Base-by-base conservation (phyloP, 2,113 vertebrate genomes). In the Apteryx owenii region DNA sequence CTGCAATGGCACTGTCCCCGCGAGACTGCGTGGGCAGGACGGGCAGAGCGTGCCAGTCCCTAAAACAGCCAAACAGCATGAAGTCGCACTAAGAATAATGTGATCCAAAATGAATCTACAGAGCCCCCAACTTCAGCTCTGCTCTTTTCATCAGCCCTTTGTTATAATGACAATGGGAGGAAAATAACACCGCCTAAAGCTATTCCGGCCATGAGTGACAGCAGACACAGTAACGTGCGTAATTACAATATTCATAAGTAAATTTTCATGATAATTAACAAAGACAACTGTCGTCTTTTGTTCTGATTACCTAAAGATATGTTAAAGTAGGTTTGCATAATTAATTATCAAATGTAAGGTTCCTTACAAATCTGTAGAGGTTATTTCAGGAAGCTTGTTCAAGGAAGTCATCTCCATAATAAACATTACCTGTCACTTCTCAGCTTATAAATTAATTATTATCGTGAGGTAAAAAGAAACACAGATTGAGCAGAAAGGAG, bases 261-360 rank as follows among this genome's bases (percentile, higher is more conserved):
- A 82, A 61, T 83, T 86, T 93, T 96, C 64, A 89, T 82, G 2
- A 71, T 96, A 75, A 95, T 97, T 94, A 97, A 93, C 89, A 88
- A 78, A 94, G 93, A 89, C 93, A 91, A 90, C 69, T 90, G 60
- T 81, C 94, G 5, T 90, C 70, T 94, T 95, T 94, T 96, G 81
- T 94, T 69, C 94, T 96, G 95, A 97, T 97, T 97, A 95, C 87
- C 79, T 87, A 48, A 89, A 94, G 93, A 83, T 89, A 85, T 71
- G 84, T 94, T 96, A 88, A 95, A 92, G 79, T 60, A 78, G 46
- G 48, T 71, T 83, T 96, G 96, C 94, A 96, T 97, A 94, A 94
- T 96, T 97, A 94, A 94, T 95, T 89, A 88, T 62, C 62, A 83
- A 91, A 83, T 25, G 31, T 81, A 88, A 94, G 33, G 29, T 68